A percentile compares a stretch with the other conserved stretches of the same genome.
phyloP scores from a whole-genome alignment of 2,888 invertebrate species.

The Rhingia campestris region DNA sequence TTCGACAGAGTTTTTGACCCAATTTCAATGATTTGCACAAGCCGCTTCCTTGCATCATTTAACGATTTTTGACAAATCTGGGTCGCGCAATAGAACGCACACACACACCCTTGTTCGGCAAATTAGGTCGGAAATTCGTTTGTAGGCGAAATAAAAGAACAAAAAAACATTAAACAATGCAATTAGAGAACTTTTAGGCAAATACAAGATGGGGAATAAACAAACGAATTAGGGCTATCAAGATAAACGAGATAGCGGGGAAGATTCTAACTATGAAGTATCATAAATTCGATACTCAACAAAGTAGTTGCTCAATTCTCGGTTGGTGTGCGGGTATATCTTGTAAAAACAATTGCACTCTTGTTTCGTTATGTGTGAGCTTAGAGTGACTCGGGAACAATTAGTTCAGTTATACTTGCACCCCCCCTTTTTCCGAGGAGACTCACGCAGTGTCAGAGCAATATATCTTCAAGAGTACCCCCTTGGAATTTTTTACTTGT shows the following conservation, averaged over 20 bases:
- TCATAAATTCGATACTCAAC: constrained; percentile 70
- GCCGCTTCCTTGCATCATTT: constrained; percentile 46
- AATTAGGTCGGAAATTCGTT: constrained; percentile 43
- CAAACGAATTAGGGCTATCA: constrained; percentile 66
- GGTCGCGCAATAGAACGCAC: constrained; percentile 43
- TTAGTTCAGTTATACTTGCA: constrained; percentile 34
- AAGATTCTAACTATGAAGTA: constrained; percentile 48
- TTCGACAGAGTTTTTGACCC: constrained; percentile 48
- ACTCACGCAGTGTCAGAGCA: not conserved
- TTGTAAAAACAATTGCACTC: constrained; percentile 50
- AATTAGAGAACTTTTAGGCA: constrained; percentile 54
- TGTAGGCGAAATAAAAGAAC: constrained; percentile 3
- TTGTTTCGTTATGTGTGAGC: constrained; percentile 10
- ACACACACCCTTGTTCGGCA: constrained; percentile 60
- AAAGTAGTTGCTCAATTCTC: constrained; percentile 64
- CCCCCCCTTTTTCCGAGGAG: not conserved
- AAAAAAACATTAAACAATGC: constrained; percentile 66
- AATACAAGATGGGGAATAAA: constrained; percentile 36
- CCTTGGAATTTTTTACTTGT: not conserved
- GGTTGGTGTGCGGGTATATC: constrained; percentile 7
- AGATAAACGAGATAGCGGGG: constrained; percentile 62
- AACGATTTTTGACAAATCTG: constrained; percentile 19
- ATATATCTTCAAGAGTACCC: not conserved
- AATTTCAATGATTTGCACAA: constrained; percentile 65
- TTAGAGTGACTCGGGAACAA: constrained; percentile 26